A percentile compares a stretch with the other conserved stretches of the same genome.
Conservation (phyloP, 2,797 vertebrate genomes). For the Champsocephalus esox region DNA sequence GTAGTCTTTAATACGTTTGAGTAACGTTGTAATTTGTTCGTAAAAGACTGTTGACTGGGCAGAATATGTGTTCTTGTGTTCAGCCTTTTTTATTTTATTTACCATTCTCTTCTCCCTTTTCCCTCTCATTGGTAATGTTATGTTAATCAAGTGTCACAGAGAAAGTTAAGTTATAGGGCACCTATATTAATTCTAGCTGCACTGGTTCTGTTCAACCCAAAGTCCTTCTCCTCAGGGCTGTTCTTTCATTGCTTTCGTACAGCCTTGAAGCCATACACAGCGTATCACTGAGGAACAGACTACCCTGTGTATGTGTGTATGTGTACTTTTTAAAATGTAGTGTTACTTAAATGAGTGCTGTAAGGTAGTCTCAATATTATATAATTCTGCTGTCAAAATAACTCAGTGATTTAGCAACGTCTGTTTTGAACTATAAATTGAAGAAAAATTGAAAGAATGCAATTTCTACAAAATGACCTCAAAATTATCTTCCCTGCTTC, state of each 20-base stretch:
- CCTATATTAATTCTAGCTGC: slow-evolving; percentile 46
- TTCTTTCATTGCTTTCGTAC: slow-evolving; percentile 34
- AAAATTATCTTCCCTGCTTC: neutral
- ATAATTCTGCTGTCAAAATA: slow-evolving; percentile 26
- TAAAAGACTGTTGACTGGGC: slow-evolving; percentile 21
- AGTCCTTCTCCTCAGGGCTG: slow-evolving; percentile 40
- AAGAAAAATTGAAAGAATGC: neutral
- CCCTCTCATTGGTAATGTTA: no score
- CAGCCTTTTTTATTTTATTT: no score
- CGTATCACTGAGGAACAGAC: slow-evolving; percentile 25
- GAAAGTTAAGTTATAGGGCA: no score
- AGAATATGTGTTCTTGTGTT: slow-evolving; percentile 1
- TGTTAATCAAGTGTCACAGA: no score
- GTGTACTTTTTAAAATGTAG: slow-evolving; percentile 11
- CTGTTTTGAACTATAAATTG: neutral
- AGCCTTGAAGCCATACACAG: slow-evolving; percentile 30
- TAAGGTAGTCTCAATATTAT: slow-evolving; percentile 25
- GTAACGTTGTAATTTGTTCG: slow-evolving; percentile 4
- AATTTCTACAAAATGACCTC: neutral
- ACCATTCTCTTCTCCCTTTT: no score
- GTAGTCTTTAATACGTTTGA: slow-evolving; percentile 3
- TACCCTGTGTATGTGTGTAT: slow-evolving; percentile 7
- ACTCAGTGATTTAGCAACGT: neutral
- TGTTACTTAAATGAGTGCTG: slow-evolving; percentile 28
- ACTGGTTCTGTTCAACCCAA: slow-evolving; percentile 39